Evolutionary conservation across 2,888 invertebrate species (phyloP).

Genomic region (Lysandra coridon): DNA sequence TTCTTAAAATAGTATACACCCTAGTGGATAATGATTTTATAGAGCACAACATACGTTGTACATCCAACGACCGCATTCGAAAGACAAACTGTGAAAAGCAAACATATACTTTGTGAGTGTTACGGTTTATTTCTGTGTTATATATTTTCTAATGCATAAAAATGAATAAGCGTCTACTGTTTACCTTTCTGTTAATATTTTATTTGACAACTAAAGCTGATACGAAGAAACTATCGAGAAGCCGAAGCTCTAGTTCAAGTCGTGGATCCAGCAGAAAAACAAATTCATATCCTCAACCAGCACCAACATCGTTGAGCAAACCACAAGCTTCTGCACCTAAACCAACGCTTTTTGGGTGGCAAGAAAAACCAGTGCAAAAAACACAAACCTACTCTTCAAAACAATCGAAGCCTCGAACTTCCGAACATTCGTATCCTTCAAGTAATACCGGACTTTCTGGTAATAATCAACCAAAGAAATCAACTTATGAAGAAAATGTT

Average conservation of each 20-base stretch:
- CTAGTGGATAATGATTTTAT: conserved; percentile 41
- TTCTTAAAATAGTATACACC: conserved; percentile 39
- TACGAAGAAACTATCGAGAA: conserved; percentile 61
- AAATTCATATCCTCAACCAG: conserved; percentile 60
- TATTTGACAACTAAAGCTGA: conserved; percentile 48
- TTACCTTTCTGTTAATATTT: conserved; percentile 38
- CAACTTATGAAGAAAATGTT: conserved; percentile 59
- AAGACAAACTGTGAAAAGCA: conserved; percentile 48
- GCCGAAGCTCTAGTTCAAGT: conserved; percentile 64
- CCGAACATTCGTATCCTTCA: conserved; percentile 66
- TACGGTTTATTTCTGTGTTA: conserved; percentile 38
- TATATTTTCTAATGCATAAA: conserved; percentile 34
- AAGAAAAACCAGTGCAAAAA: conserved; percentile 61
- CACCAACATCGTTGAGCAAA: conserved; percentile 66
- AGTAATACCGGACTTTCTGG: conserved; percentile 66
- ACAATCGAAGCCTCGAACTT: conserved; percentile 54
- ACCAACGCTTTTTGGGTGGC: conserved; percentile 68
- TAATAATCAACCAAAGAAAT: conserved; percentile 54
- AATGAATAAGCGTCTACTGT: conserved; percentile 38
- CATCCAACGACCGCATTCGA: conserved; percentile 57
- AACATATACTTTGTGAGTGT: conserved; percentile 25
- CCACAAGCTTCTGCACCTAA: conserved; percentile 56
- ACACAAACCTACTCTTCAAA: conserved; percentile 52
- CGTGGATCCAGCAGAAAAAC: conserved; percentile 60
- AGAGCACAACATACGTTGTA: conserved; percentile 56